Base-by-base conservation (phyloP, 2,888 invertebrate species). In the Hyles lineata region DNA sequence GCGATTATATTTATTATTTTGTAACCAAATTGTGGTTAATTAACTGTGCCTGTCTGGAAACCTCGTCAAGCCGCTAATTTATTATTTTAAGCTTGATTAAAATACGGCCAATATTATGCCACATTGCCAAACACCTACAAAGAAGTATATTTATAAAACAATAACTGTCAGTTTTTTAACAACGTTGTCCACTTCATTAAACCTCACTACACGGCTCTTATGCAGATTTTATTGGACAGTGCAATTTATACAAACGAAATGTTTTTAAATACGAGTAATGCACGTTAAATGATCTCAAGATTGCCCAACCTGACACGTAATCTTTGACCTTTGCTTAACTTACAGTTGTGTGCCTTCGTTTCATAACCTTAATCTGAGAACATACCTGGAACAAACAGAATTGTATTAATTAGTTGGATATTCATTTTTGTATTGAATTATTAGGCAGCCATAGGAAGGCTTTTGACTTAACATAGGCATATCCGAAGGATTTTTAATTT, bases 311-410 rank as follows among this genome's bases (percentile, higher is more conserved):
- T 17, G 67, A 67, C 50, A 67, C 43, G 67, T 67, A 43, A 67
- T 50, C 21, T 15, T 55, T 67, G 50, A 67, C 67, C 67, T 67
- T 67, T 67, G 35, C 6, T 63, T 43, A 9, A 43, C 43, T 43
- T 50, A 23, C 35, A 5, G 15, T 23, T 23, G 21, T 67, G 67
- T 67, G 43, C n/a, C 21, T 50, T 67, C 50, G 43, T 67, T 50
- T 50, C 50, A 50, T 23, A 67, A 55, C 55, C 17, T 62, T 9
- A n/a, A 35, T 43, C 2, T 43, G 29, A 29, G 19, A 9, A 43
- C 43, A 50, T 67, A 67, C 67, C 67, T 67, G 67, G 67, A 67
- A 67, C 67, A 67, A 67, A 63, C 35, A 23, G 21, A 67, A 67
- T 23, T 55, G 55, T 55, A 23, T 43, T 67, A 67, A 67, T 67